Conservation (phyloP, 1,140 invertebrate species). For the Trachelipus rathkii region DNA sequence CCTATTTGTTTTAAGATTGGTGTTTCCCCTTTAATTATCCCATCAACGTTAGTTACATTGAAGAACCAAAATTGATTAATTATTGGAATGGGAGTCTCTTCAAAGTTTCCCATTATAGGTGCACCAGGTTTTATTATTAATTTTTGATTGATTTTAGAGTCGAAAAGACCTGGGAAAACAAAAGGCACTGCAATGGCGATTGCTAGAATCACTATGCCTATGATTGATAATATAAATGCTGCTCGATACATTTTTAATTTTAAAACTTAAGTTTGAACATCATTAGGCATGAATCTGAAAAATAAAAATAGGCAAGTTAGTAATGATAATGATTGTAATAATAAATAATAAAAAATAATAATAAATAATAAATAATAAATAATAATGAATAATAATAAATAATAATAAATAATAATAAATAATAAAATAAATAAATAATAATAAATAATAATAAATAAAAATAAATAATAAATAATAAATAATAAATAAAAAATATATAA, state of each 20-base stretch:
- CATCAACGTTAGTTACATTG: slow-evolving; percentile 24
- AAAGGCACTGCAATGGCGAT: slow-evolving; percentile 19
- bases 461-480: too few relatives aligned
- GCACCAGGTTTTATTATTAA: slow-evolving; percentile 8
- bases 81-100: slow-evolving; percentile 12
- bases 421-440: too few relatives aligned
- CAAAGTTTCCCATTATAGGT: not conserved
- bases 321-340: too few relatives aligned
- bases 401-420: too few relatives aligned
- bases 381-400: too few relatives aligned
- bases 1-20: slow-evolving; percentile 14
- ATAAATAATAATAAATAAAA: too few relatives aligned
- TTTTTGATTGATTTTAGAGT: slow-evolving; percentile 3
- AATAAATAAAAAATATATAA: too few relatives aligned
- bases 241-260: not conserved
- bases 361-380: too few relatives aligned
- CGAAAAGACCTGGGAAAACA: slow-evolving; percentile 2
- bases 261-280: too few relatives aligned
- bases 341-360: too few relatives aligned
- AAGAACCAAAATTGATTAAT: slow-evolving; percentile 23
- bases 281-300: too few relatives aligned
- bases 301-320: too few relatives aligned
- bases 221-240: not conserved
- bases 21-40: slow-evolving; percentile 12
- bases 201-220: slow-evolving; percentile 4